Conservation (phyloP, 2,113 vertebrate species). For the Tupaia chinensis region DNA sequence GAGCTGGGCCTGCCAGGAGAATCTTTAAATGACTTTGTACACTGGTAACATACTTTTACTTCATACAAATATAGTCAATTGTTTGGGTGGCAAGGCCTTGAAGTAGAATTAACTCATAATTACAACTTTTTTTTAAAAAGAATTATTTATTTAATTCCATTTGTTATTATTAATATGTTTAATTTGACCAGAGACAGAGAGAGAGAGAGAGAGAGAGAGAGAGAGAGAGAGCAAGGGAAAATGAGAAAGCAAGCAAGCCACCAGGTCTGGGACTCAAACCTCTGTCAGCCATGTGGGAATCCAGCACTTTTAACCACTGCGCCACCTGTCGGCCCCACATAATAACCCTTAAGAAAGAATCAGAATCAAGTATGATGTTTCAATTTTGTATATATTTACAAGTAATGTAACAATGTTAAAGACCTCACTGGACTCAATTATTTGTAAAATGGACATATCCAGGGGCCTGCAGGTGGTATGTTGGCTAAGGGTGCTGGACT, state of each 20-base stretch:
- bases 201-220: too few species aligned
- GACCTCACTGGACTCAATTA: conserved; percentile 7
- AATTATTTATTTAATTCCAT: too few species aligned
- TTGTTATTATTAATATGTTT: too few species aligned
- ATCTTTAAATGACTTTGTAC: neutral
- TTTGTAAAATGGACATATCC: conserved; percentile 3
- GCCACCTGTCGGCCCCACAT: neutral
- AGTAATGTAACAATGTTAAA: conserved; percentile 33
- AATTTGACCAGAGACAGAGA: too few species aligned
- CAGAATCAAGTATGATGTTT: neutral
- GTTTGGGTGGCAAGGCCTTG: neutral
- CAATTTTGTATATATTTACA: conserved; percentile 14
- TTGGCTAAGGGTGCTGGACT: too few species aligned
- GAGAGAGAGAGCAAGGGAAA: too few species aligned
- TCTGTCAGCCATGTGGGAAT: too few species aligned
- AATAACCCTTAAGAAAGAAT: conserved; percentile 4
- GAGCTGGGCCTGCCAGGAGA: neutral
- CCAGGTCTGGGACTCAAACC: too few species aligned
- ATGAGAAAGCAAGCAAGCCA: too few species aligned
- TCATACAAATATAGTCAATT: neutral
- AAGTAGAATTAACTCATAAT: neutral
- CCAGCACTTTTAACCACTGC: too few species aligned
- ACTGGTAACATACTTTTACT: neutral
- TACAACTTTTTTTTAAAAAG: too few species aligned
- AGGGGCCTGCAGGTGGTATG: too few species aligned